phyloP scores from a whole-genome alignment of 2,797 vertebrate species.

The Salmo trutta region DNA sequence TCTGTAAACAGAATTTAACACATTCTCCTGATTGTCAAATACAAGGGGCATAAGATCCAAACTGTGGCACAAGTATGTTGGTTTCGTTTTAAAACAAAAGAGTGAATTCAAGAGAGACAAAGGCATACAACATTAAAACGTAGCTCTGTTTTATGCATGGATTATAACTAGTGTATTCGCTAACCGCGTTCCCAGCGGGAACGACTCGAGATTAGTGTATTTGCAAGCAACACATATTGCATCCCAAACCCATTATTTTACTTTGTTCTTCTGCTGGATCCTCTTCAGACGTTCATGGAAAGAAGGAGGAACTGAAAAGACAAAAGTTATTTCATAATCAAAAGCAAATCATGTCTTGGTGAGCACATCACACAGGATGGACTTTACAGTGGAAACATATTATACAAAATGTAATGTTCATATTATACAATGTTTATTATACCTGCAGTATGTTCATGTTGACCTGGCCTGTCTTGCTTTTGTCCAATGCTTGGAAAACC shows the following conservation, averaged over 20 bases:
- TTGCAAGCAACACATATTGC: conserved; percentile 3
- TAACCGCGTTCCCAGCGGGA: background rate
- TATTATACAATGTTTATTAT: conserved; percentile 13
- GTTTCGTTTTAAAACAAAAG: background rate
- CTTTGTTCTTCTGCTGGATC: conserved; percentile 10
- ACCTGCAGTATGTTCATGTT: conserved; percentile 76
- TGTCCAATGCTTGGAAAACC: conserved; percentile 72
- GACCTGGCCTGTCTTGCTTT: conserved; percentile 56
- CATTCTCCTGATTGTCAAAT: background rate
- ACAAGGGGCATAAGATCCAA: background rate
- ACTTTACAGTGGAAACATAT: background rate
- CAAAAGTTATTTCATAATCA: background rate
- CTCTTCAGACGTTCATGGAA: conserved; percentile 77
- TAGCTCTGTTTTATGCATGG: background rate
- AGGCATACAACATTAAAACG: background rate
- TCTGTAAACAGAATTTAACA: background rate
- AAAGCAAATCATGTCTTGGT: background rate
- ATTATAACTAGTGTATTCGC: background rate
- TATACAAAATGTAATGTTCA: background rate
- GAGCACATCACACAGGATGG: background rate
- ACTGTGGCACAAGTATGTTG: no score
- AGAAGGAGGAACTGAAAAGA: conserved; percentile 73
- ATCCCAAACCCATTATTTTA: background rate
- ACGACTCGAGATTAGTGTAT: background rate
- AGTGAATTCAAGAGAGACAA: background rate